These are phyloP conservation scores for Neoitamus cyanurus DNA, from an alignment of 2,888 invertebrate species.

Conservation along the genomic window DNA sequence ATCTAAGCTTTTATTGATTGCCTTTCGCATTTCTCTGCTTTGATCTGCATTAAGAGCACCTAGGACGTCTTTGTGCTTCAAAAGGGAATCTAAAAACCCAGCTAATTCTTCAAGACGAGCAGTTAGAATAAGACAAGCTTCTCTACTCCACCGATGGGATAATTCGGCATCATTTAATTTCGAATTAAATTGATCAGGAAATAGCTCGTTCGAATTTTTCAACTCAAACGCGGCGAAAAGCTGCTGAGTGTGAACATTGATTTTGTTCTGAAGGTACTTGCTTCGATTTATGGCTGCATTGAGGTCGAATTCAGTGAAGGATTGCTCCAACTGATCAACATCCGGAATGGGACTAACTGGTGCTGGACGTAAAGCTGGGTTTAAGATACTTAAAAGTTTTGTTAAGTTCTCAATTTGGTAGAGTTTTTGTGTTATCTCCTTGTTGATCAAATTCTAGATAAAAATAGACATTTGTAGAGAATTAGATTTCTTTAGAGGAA, in stretches of 20 bases:
- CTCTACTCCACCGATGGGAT: constrained; percentile 62
- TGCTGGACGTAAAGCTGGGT: background rate
- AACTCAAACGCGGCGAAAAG: constrained; percentile 54
- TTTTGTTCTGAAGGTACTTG: constrained; percentile 61
- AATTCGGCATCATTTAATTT: constrained; percentile 59
- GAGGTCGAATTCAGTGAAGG: constrained; percentile 62
- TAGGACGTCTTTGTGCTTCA: constrained; percentile 70
- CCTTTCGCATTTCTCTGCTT: constrained; percentile 68
- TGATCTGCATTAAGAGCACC: constrained; percentile 69
- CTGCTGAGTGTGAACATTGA: constrained; percentile 60
- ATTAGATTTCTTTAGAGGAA: background rate
- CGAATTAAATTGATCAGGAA: constrained; percentile 57
- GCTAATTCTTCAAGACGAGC: constrained; percentile 72
- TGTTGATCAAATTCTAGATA: constrained; percentile 69
- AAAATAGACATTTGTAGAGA: too few species aligned
- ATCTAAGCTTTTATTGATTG: constrained; percentile 69
- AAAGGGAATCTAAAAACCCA: constrained; percentile 71
- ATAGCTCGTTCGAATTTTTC: constrained; percentile 53
- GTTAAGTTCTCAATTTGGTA: constrained; percentile 69
- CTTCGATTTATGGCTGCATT: constrained; percentile 61
- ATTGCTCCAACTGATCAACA: constrained; percentile 58
- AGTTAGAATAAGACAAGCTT: constrained; percentile 67
- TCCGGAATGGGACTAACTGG: constrained; percentile 54
- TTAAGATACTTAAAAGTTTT: constrained; percentile 58
- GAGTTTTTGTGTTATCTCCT: constrained; percentile 71